Evolutionary conservation across 2,113 vertebrate species (phyloP), one percentile per base, ranked within the genome.

Genomic region (Osmerus mordax): DNA sequence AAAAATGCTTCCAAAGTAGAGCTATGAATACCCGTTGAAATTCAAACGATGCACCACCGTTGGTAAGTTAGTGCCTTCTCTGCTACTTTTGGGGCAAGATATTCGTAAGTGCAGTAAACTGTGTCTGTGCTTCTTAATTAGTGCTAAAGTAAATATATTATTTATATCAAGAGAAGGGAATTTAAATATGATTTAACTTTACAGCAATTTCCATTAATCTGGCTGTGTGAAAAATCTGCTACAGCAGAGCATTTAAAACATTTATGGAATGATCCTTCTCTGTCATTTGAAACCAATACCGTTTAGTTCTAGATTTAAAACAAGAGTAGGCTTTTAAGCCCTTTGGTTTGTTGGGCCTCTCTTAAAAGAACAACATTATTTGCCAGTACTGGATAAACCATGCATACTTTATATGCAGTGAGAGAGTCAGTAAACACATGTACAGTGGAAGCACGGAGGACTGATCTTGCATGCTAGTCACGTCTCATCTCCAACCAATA

Each of bases 21-120:
- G 74, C 83, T 89, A 85, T 87, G 76, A 74, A 84, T 86, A 83
- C 73, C 74, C 82, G 81, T 83, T 87, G 83, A 84, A 87, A 83
- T 79, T 84, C 69, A 83, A 79, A 77, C 67, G 64, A 75, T 70
- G 80, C 67, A 81, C 74, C 78, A 78, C 76, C 70, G 73, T 2
- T 51, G 71, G 77, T 72, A 72, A 16, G 73, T 84, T 77, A 80
- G 76, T 88, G 78, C 79, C 84, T 79, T 87, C 83, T 80, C 72
- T 76, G 77, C 74, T 55, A 80, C 67, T 83, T 83, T 73, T 14
- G 28, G 81, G 80, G 79, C 81, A 86, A 47, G 2, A 88, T 79
- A 88, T 87, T 83, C 63, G 84, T 86, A 82, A 59, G 64, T 78
- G 51, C 52, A 51, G 82, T 81, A 79, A 25, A n/a, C 73, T 54